Percentiles rank a stretch among this genome's conserved stretches.
Conservation (phyloP, 2,888 invertebrate genomes). For the Ormyrus labotus region DNA sequence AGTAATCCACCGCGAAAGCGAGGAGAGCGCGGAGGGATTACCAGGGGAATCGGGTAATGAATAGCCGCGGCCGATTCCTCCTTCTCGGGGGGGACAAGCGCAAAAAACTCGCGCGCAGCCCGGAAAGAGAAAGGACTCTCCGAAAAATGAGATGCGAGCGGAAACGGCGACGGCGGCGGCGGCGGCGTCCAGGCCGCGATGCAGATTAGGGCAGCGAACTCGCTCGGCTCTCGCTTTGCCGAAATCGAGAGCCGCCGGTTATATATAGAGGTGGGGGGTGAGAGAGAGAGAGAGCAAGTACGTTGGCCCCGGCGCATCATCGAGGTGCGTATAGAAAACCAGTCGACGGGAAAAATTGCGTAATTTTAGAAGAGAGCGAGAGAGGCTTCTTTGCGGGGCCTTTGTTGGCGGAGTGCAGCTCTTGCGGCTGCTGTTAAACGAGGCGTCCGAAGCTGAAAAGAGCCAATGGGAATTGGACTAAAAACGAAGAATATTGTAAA, state of each 20-base stretch:
- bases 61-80: too few species aligned
- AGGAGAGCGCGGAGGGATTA: too few species aligned
- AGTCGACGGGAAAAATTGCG: slow-evolving; percentile 14
- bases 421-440: too few species aligned
- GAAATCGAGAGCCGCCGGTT: slow-evolving; percentile 63
- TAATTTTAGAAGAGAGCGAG: slow-evolving; percentile 56
- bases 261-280: slow-evolving; percentile 62
- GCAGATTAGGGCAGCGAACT: background rate
- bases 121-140: slow-evolving; percentile 65
- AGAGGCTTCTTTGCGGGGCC: too few species aligned
- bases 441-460: too few species aligned
- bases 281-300: background rate
- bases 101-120: background rate
- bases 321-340: background rate
- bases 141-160: background rate
- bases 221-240: slow-evolving; percentile 15
- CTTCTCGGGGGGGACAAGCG: background rate
- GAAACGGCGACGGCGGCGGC: background rate
- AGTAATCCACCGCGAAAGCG: background rate
- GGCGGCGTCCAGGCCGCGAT: background rate
- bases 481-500: too few species aligned
- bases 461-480: too few species aligned
- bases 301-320: slow-evolving; percentile 10
- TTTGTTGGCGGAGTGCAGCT: too few species aligned
- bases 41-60: background rate